Evolutionary conservation across 2,797 vertebrate species (phyloP).

Genomic region (Limosa lapponica): DNA sequence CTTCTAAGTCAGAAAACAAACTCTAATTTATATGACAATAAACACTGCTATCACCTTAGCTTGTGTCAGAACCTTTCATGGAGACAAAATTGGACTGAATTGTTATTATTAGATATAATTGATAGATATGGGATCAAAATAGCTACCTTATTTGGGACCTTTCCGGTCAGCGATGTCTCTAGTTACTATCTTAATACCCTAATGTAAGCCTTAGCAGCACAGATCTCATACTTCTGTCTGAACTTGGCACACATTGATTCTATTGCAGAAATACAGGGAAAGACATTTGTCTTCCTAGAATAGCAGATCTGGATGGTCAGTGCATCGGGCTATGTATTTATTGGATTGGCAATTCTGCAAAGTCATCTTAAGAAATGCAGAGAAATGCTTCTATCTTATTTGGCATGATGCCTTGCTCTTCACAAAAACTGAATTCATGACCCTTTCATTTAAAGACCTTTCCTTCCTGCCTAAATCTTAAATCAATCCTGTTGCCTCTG

Average conservation of each 20-base stretch:
- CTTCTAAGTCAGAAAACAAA: not conserved
- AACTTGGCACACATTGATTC: not conserved
- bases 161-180: not conserved
- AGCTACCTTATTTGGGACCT: not conserved
- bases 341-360: constrained; percentile 24
- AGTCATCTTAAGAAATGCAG: constrained; percentile 19
- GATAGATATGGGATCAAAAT: not conserved
- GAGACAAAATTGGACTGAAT: not conserved
- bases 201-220: not conserved
- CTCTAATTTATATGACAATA: not conserved
- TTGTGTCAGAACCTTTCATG: not conserved
- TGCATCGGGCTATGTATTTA: not conserved
- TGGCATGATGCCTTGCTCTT: not conserved
- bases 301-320: not conserved
- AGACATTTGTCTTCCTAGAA: not conserved
- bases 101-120: not conserved
- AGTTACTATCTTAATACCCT: not conserved
- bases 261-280: not conserved
- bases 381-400: not conserved
- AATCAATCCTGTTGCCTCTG: not conserved
- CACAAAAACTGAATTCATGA: not conserved
- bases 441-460: not conserved
- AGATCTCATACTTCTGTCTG: not conserved
- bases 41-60: not conserved
- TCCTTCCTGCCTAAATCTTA: not conserved